phyloP scores from a whole-genome alignment of 1,140 invertebrate genomes.

The Sitodiplosis mosellana region DNA sequence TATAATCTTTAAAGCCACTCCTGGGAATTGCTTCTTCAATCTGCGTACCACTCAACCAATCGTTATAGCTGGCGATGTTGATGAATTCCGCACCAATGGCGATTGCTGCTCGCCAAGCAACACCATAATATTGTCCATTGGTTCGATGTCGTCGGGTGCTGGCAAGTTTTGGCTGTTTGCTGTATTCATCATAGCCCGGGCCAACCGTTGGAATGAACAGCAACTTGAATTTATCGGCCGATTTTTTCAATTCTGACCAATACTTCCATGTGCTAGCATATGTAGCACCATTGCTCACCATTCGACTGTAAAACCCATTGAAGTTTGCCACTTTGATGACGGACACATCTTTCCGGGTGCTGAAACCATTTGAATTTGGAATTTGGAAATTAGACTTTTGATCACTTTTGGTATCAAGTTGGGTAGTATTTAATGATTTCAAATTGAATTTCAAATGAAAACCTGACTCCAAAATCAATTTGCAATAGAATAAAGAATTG shows the following conservation, averaged over 20 bases:
- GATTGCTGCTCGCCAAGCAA: conserved; percentile 34
- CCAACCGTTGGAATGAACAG: conserved; percentile 38
- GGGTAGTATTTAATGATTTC: not conserved
- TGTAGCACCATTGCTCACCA: conserved; percentile 36
- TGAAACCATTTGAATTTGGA: conserved; percentile 3
- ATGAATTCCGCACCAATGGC: conserved; percentile 29
- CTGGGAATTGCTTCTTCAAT: conserved; percentile 36
- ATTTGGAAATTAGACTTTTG: not conserved
- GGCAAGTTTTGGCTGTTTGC: conserved; percentile 33
- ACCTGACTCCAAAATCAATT: not conserved
- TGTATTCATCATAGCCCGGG: conserved; percentile 37
- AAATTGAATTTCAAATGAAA: not conserved
- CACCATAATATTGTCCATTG: conserved; percentile 36
- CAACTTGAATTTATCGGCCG: conserved; percentile 32
- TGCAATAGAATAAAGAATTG: not conserved
- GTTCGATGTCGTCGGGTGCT: conserved; percentile 32
- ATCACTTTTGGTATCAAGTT: not conserved
- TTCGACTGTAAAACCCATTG: conserved; percentile 43
- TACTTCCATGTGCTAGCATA: conserved; percentile 44
- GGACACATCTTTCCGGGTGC: conserved; percentile 22
- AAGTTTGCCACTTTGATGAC: conserved; percentile 29
- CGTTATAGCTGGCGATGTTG: conserved; percentile 38
- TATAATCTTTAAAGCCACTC: conserved; percentile 33
- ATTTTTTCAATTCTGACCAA: conserved; percentile 35
- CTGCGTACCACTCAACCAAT: conserved; percentile 41